Conservation (phyloP, 2,797 vertebrate species). For the Falco novaeseelandiae region DNA sequence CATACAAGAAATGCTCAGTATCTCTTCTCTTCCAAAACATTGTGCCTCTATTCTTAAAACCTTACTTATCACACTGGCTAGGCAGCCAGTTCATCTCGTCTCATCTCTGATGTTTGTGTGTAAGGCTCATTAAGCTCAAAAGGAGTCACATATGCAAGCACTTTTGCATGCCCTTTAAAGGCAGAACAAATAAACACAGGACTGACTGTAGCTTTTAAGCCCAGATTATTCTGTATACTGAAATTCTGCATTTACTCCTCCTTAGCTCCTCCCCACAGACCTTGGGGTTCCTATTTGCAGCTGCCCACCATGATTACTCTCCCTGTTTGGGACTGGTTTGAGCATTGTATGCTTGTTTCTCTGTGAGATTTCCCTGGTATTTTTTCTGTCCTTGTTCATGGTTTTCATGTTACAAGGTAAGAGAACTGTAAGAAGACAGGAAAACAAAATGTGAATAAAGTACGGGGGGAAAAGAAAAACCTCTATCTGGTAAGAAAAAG, state of each 20-base stretch:
- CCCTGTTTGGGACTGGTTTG: neutral
- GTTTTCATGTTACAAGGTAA: neutral
- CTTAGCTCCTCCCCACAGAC: slow-evolving; percentile 3
- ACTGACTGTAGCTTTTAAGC: neutral
- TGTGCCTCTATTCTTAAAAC: neutral
- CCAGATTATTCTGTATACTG: neutral
- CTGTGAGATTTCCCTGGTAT: neutral
- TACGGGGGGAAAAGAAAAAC: slow-evolving; percentile 31
- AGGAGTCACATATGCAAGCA: neutral
- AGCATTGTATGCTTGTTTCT: slow-evolving; percentile 11
- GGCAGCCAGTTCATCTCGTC: neutral
- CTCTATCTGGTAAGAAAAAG: neutral
- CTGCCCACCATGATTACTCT: neutral
- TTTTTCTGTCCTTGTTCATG: neutral
- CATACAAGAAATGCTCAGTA: neutral
- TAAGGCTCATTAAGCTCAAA: neutral
- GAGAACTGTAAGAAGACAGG: neutral
- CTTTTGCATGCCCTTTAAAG: slow-evolving; percentile 6
- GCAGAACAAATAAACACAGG: slow-evolving; percentile 30
- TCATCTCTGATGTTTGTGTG: neutral
- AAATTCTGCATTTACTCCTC: neutral
- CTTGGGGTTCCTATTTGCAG: neutral
- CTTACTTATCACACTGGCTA: neutral
- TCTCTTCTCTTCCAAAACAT: neutral
- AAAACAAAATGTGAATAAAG: neutral